Percentiles rank a stretch among this genome's conserved stretches.
phyloP scores from a whole-genome alignment of 2,113 vertebrate species.

The Argyrosomus japonicus region DNA sequence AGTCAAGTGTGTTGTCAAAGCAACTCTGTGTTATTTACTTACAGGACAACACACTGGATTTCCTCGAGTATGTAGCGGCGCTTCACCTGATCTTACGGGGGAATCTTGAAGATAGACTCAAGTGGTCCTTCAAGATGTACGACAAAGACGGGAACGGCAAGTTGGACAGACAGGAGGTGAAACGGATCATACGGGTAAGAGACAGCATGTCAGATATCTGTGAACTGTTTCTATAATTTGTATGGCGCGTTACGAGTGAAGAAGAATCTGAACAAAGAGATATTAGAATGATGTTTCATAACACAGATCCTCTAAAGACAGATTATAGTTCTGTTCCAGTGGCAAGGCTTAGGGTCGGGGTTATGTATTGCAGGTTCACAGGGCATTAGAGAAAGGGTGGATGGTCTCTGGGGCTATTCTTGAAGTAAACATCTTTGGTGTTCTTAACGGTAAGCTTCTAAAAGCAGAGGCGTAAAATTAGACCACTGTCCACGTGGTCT shows the following conservation, averaged over 20 bases:
- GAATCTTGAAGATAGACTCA: conserved; percentile 87
- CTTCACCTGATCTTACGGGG: conserved; percentile 87
- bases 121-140: conserved; percentile 92
- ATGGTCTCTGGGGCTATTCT: conserved; percentile 6
- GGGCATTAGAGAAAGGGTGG: conserved; percentile 14
- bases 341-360: background rate
- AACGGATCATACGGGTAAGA: conserved; percentile 85
- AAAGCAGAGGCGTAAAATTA: background rate
- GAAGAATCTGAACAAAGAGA: background rate
- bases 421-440: conserved; percentile 13
- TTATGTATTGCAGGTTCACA: background rate
- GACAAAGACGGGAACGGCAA: conserved; percentile 89
- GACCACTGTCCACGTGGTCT: background rate
- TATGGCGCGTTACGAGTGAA: background rate
- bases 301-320: conserved; percentile 12
- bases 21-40: background rate
- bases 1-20: background rate
- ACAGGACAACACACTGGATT: conserved; percentile 88
- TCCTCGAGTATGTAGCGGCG: conserved; percentile 88
- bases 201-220: background rate
- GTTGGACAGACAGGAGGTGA: conserved; percentile 85
- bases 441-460: conserved; percentile 23
- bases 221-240: background rate
- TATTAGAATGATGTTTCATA: conserved; percentile 33
- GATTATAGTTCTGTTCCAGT: conserved; percentile 15